Conservation (phyloP, 1,140 invertebrate species). For the Archegozetes longisetosus region DNA sequence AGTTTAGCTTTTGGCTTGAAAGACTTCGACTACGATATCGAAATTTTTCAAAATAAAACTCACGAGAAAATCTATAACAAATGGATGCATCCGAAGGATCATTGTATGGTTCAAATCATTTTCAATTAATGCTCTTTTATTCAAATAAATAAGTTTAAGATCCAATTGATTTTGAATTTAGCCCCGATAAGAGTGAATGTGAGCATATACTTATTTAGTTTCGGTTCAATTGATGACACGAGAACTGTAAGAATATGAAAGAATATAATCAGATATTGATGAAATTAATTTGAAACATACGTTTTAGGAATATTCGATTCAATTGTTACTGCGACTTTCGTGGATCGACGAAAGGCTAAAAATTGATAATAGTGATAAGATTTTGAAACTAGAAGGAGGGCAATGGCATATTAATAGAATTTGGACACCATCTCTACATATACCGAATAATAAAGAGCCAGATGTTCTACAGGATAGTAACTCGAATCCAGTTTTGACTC, state of each 20-base stretch:
- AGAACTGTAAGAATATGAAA: conserved; percentile 5
- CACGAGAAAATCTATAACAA: no score
- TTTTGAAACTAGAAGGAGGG: conserved; percentile 2
- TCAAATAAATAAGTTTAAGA: background rate
- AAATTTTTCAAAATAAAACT: no score
- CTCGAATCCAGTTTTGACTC: background rate
- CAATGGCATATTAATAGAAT: conserved; percentile 3
- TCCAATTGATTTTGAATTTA: background rate
- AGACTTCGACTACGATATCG: no score
- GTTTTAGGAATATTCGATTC: conserved; percentile 10
- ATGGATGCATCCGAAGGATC: background rate
- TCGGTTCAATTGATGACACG: conserved; percentile 2
- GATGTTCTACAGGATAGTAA: background rate
- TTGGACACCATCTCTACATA: conserved; percentile 3
- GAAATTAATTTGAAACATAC: background rate
- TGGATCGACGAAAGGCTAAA: conserved; percentile 7
- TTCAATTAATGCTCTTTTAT: background rate
- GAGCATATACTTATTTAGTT: conserved; percentile 1
- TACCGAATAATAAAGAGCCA: conserved; percentile 4
- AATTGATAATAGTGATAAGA: background rate
- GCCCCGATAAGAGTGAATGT: conserved; percentile 1
- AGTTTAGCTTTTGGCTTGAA: no score
- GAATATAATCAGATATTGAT: background rate
- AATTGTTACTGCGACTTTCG: conserved; percentile 3
- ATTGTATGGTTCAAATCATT: background rate